A percentile compares a stretch with the other conserved stretches of the same genome.
phyloP scores from a whole-genome alignment of 2,888 invertebrate species.

The Ennomos erosarius region DNA sequence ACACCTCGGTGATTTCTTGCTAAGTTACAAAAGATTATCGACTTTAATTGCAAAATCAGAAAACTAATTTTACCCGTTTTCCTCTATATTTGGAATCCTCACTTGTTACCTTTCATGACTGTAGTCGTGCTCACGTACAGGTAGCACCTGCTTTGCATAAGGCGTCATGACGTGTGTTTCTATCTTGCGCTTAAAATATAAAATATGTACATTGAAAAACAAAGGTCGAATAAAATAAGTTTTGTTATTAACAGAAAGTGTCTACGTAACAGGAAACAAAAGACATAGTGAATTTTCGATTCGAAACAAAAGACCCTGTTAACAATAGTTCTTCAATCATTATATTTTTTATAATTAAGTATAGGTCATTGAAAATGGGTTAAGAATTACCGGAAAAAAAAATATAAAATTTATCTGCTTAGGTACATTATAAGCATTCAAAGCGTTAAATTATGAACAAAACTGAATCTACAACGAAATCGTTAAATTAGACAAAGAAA shows the following conservation, averaged over 20 bases:
- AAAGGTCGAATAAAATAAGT: slow-evolving; percentile 66
- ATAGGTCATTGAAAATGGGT: too few species aligned
- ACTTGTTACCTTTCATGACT: slow-evolving; percentile 58
- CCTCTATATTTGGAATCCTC: slow-evolving; percentile 15
- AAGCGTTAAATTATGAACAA: too few species aligned
- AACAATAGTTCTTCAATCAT: too few species aligned
- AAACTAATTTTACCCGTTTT: slow-evolving; percentile 17
- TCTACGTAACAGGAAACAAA: too few species aligned
- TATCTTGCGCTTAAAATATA: slow-evolving; percentile 81
- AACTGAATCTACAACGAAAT: slow-evolving; percentile 11
- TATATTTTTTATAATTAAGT: too few species aligned
- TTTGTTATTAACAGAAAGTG: slow-evolving; percentile 57
- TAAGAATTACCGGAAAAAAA: too few species aligned
- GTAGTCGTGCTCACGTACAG: slow-evolving; percentile 70
- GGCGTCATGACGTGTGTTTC: slow-evolving; percentile 76
- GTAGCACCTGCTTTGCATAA: slow-evolving; percentile 85
- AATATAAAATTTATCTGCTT: too few species aligned
- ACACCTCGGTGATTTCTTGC: slow-evolving; percentile 34
- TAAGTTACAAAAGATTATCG: slow-evolving; percentile 3
- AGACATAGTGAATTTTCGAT: too few species aligned
- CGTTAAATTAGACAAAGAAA: slow-evolving; percentile 46
- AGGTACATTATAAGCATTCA: too few species aligned
- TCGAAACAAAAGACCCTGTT: too few species aligned
- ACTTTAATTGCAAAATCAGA: background rate
- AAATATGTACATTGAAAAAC: slow-evolving; percentile 75